These are phyloP conservation scores for Phyllostomus discolor DNA, from an alignment of 2,113 vertebrate genomes.

Conservation along the genomic window DNA sequence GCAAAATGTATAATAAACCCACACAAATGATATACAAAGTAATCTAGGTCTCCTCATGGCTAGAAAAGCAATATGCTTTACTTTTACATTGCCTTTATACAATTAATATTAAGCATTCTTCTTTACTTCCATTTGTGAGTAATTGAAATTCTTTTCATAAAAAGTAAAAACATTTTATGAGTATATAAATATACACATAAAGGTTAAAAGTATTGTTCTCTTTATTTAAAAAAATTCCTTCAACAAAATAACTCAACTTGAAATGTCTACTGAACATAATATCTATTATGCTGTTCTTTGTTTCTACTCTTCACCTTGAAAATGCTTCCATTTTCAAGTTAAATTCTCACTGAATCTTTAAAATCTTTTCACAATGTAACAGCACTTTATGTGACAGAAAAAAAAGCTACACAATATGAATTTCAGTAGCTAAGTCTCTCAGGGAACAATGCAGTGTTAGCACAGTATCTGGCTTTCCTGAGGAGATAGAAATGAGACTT, in stretches of 20 bases:
- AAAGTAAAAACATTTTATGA: conserved; percentile 48
- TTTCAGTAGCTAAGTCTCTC: conserved; percentile 52
- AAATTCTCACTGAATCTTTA: conserved; percentile 56
- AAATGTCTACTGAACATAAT: conserved; percentile 41
- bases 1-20: conserved; percentile 27
- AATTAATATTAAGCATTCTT: conserved; percentile 37
- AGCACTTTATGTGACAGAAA: background rate
- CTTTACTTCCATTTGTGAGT: conserved; percentile 58
- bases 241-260: conserved; percentile 34
- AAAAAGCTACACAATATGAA: background rate
- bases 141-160: conserved; percentile 48
- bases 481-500: conserved; percentile 16
- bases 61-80: background rate
- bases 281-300: conserved; percentile 29
- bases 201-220: conserved; percentile 58
- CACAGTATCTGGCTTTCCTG: conserved; percentile 37
- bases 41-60: conserved; percentile 30
- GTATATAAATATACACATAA: conserved; percentile 61
- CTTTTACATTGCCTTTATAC: background rate
- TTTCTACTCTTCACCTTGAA: conserved; percentile 62
- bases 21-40: conserved; percentile 47
- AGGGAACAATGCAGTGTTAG: conserved; percentile 33
- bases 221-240: conserved; percentile 40
- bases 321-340: conserved; percentile 54
- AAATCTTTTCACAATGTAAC: conserved; percentile 49